Percentiles rank a stretch among this genome's conserved stretches.
Conservation (phyloP, 37 sponge, comb jelly and placozoan species). For the Spongilla lacustris region DNA sequence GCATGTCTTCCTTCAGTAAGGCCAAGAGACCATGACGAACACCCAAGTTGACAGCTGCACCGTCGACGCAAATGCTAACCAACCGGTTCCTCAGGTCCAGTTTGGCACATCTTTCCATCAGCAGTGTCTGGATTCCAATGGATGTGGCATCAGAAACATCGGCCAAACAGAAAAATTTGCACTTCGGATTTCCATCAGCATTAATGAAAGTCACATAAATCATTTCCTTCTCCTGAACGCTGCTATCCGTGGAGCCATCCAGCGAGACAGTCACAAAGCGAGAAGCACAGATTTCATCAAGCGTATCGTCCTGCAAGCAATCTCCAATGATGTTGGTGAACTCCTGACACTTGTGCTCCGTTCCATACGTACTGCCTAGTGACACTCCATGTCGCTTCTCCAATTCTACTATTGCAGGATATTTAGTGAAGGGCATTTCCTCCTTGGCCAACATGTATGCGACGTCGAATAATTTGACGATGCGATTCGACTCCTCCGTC, state of each 20-base stretch:
- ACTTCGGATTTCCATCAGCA: slow-evolving; percentile 21
- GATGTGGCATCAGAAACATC: slow-evolving; percentile 36
- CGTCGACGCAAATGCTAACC: slow-evolving; percentile 47
- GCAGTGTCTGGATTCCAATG: neutral
- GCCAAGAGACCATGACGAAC: slow-evolving; percentile 31
- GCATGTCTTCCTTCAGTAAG: slow-evolving; percentile 20
- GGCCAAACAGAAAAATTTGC: slow-evolving; percentile 22
- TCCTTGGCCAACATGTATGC: no score
- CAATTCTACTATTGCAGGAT: no score
- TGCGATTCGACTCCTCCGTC: no score
- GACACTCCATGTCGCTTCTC: no score
- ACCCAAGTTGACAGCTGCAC: slow-evolving; percentile 43
- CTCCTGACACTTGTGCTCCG: no score
- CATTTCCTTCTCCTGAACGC: slow-evolving; percentile 27
- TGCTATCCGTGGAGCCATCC: slow-evolving; percentile 20
- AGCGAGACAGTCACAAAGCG: no score
- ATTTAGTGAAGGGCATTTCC: no score
- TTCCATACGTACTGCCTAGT: no score
- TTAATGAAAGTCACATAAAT: slow-evolving; percentile 21
- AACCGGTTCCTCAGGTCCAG: slow-evolving; percentile 18
- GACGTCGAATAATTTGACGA: no score
- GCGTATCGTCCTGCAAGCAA: no score
- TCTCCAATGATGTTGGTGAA: no score
- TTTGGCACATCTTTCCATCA: neutral
- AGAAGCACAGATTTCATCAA: no score